Evolutionary conservation across 2,113 vertebrate species (phyloP).

Genomic region (Rana temporaria): DNA sequence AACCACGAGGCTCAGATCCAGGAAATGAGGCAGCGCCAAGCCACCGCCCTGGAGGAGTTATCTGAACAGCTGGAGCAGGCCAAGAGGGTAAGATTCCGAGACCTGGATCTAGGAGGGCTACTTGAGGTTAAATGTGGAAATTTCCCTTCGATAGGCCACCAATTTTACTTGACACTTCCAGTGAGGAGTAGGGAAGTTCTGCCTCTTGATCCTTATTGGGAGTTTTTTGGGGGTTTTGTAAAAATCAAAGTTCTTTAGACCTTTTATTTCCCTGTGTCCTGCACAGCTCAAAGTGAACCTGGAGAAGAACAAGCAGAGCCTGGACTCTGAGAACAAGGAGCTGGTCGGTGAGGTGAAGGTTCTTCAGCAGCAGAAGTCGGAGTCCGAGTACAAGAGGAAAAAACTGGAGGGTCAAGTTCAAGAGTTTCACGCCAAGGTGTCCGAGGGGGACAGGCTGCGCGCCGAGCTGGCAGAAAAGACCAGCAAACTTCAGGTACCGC

Average conservation of each 20-base stretch:
- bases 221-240: too few relatives aligned
- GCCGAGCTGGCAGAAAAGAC: conserved; percentile 86
- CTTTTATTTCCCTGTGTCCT: neutral
- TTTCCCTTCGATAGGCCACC: too few relatives aligned
- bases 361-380: conserved; percentile 88
- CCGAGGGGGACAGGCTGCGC: conserved; percentile 84
- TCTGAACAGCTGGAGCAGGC: conserved; percentile 96
- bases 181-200: rapidly evolving
- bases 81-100: conserved; percentile 82
- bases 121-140: neutral
- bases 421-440: conserved; percentile 83
- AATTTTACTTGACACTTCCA: neutral
- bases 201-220: too few relatives aligned
- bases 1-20: conserved; percentile 96
- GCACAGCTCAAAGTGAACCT: conserved; percentile 90
- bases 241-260: too few relatives aligned
- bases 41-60: conserved; percentile 88
- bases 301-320: conserved; percentile 94
- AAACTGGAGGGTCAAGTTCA: conserved; percentile 91
- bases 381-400: conserved; percentile 94
- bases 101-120: neutral
- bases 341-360: conserved; percentile 88
- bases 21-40: conserved; percentile 93
- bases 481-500: conserved; percentile 87
- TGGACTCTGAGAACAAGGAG: conserved; percentile 95